Evolutionary conservation across 2,113 vertebrate genomes (phyloP), one percentile per base, ranked within the genome.

Genomic region (Geothlypis trichas): DNA sequence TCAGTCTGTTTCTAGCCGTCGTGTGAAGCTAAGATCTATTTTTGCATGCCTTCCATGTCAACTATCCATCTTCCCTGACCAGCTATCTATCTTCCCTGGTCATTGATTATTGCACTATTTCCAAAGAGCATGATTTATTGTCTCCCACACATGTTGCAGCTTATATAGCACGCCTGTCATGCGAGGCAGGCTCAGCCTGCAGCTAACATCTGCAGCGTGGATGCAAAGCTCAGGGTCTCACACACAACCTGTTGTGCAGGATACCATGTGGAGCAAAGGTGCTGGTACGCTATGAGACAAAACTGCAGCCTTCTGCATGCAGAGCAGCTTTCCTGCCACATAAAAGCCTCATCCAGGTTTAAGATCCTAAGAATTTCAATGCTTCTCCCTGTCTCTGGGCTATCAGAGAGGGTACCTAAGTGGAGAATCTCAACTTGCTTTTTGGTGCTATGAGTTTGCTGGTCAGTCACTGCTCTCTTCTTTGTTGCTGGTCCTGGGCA

Each of bases 101-200:
- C 84, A 74, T 67, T 74, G 71, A 67, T 77, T 59, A 44, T 58
- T 79, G 68, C 51, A 66, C 10, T 26, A 59, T 93, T 80, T 85
- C 51, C 78, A 84, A 85, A 62, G 12, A 85, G 23, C 41, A 15
- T 46, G 61, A 66, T 81, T 81, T 67, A 78, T 57, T 62, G 49
- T 52, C 51, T 79, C 73, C 22, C 51, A n/a, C 39, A 16, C 19
- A 12, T 4, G 4, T 42, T 87, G n/a, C 44, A 86, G n/a, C 10
- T 75, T 37, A 12, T 30, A 24, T 0, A 65, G 31, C 21, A 15
- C 0, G 0, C 28, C 57, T 92, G 39, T 15, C 54, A 13, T 4
- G 14, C 1, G 6, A 54, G 68, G 33, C 41, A 61, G 51, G 23
- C 33, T 87, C 52, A 49, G 4, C 69, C 84, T 63, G 42, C 68